Percentiles rank a stretch among this genome's conserved stretches.
Conservation (phyloP, 2,888 invertebrate species). For the Diaperis boleti region DNA sequence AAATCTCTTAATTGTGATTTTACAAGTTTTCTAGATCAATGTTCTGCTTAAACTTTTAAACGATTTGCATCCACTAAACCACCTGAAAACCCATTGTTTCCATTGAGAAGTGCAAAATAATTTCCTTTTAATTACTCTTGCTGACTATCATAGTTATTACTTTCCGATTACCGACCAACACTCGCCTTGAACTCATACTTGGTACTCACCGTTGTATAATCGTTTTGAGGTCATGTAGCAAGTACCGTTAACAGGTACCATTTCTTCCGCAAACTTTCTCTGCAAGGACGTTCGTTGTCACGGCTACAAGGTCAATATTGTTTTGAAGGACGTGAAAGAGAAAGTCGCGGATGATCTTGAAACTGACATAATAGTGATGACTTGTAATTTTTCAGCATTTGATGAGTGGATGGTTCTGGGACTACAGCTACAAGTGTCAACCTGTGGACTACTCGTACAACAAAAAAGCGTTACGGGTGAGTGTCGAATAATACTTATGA, state of each 20-base stretch:
- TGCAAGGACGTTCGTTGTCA: constrained; percentile 57
- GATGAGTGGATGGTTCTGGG: constrained; percentile 92
- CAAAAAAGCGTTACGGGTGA: constrained; percentile 86
- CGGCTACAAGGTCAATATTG: constrained; percentile 46
- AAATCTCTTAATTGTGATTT: too few species aligned
- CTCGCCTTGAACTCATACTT: constrained; percentile 38
- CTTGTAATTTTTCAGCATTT: constrained; percentile 76
- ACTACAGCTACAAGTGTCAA: constrained; percentile 93
- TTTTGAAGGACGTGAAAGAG: constrained; percentile 48
- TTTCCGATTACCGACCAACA: constrained; percentile 27
- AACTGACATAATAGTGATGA: background rate
- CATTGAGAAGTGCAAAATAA: too few species aligned
- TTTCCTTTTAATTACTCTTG: too few species aligned
- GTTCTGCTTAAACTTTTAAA: too few species aligned
- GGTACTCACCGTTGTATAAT: constrained; percentile 24
- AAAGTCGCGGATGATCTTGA: constrained; percentile 30
- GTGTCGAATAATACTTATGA: constrained; percentile 56
- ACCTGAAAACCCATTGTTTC: too few species aligned
- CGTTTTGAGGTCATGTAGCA: constrained; percentile 47
- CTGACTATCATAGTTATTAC: background rate
- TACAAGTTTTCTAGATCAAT: too few species aligned
- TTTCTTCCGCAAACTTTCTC: constrained; percentile 57
- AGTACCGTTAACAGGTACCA: constrained; percentile 49
- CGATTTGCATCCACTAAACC: too few species aligned
- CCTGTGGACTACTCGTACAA: constrained; percentile 94